Percentiles rank a stretch among this genome's conserved stretches.
These are phyloP conservation scores for Drosophila recens DNA, from an alignment of 2,888 invertebrate genomes.

Conservation along the genomic window DNA sequence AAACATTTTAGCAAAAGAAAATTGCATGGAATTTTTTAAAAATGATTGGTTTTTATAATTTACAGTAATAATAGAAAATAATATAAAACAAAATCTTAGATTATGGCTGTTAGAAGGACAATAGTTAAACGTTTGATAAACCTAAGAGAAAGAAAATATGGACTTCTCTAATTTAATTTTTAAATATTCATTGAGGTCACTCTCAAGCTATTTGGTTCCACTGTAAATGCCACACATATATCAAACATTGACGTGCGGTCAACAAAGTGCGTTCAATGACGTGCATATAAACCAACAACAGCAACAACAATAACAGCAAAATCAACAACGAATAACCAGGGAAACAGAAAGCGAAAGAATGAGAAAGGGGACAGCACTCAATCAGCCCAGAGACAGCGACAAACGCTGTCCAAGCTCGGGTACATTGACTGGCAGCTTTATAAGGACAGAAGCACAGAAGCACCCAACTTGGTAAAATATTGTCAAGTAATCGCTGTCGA, in stretches of 20 bases:
- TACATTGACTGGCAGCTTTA: slow-evolving; percentile 51
- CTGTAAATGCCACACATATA: slow-evolving; percentile 57
- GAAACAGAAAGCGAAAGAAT: not conserved
- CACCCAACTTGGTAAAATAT: slow-evolving; percentile 70
- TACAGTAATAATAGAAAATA: too few relatives aligned
- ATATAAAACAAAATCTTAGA: too few relatives aligned
- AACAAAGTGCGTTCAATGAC: slow-evolving; percentile 81
- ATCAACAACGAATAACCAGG: not conserved
- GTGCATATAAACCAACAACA: slow-evolving; percentile 72
- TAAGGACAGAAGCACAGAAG: slow-evolving; percentile 48
- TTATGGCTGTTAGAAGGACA: not conserved
- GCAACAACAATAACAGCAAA: slow-evolving; percentile 23
- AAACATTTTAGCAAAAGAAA: too few relatives aligned
- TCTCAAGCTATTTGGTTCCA: slow-evolving; percentile 27
- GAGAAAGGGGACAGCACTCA: slow-evolving; percentile 61
- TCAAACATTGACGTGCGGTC: slow-evolving; percentile 79
- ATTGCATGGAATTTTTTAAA: too few relatives aligned
- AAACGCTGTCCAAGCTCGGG: slow-evolving; percentile 41
- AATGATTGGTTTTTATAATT: too few relatives aligned
- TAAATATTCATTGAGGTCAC: not conserved
- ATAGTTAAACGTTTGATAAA: not conserved
- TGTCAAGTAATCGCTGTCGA: slow-evolving; percentile 81
- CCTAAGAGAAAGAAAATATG: too few relatives aligned
- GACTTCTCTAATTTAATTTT: too few relatives aligned
- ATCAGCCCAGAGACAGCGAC: slow-evolving; percentile 59